phyloP scores from a whole-genome alignment of 2,888 invertebrate genomes.

The Apamea monoglypha region DNA sequence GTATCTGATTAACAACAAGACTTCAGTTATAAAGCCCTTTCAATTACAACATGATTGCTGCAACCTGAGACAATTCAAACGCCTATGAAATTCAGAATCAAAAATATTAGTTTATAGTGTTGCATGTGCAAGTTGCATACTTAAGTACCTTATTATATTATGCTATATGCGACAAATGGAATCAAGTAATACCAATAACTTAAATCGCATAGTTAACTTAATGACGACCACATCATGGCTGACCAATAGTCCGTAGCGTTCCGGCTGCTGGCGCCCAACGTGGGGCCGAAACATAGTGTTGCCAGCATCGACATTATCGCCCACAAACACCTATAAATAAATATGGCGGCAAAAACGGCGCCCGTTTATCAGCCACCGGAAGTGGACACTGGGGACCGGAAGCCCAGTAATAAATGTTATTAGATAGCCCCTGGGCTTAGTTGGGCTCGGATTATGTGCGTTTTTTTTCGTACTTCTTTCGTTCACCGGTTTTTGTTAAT shows the following conservation, averaged over 20 bases:
- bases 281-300: slow-evolving; percentile 79
- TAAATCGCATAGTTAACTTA: slow-evolving; percentile 64
- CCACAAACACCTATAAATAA: slow-evolving; percentile 88
- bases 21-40: neutral
- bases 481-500: slow-evolving; percentile 87
- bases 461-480: slow-evolving; percentile 86
- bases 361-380: slow-evolving; percentile 89
- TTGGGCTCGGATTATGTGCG: slow-evolving; percentile 80
- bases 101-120: neutral
- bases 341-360: slow-evolving; percentile 90
- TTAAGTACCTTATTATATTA: neutral
- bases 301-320: slow-evolving; percentile 85
- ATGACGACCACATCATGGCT: slow-evolving; percentile 56
- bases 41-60: neutral
- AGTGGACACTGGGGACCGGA: slow-evolving; percentile 89
- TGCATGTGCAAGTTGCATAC: neutral
- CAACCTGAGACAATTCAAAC: neutral
- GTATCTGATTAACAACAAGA: neutral
- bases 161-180: neutral
- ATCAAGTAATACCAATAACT: slow-evolving; percentile 18
- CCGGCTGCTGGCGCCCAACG: slow-evolving; percentile 65
- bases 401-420: slow-evolving; percentile 90
- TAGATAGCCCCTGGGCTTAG: slow-evolving; percentile 90
- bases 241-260: slow-evolving; percentile 66
- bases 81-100: neutral